phyloP scores from a whole-genome alignment of 2,888 invertebrate genomes.

The Temnothorax ravouxi region DNA sequence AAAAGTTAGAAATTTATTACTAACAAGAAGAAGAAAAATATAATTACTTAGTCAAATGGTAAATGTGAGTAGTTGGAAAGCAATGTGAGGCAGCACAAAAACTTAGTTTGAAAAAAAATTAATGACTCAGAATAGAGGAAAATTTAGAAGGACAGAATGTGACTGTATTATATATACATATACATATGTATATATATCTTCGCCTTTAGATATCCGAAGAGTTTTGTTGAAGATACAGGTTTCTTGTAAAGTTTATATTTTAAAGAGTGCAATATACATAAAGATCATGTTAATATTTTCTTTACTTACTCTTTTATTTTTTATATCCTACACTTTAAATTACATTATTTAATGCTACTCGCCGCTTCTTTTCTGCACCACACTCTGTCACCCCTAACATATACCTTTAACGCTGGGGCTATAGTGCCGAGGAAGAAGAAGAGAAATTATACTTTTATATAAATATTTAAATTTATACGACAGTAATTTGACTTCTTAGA shows the following conservation, averaged over 20 bases:
- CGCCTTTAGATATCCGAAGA: background rate
- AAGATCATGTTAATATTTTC: conserved; percentile 20
- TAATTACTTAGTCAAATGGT: background rate
- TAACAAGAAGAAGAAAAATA: background rate
- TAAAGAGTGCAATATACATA: background rate
- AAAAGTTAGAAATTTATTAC: background rate
- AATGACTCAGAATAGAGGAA: background rate
- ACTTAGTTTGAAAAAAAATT: background rate
- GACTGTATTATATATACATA: background rate
- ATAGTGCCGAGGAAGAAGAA: too few relatives aligned
- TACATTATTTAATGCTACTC: background rate
- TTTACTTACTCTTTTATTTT: background rate
- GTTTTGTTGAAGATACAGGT: background rate
- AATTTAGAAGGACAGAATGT: background rate
- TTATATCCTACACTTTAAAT: background rate
- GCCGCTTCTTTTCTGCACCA: too few relatives aligned
- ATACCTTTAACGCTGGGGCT: too few relatives aligned
- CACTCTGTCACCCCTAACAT: too few relatives aligned
- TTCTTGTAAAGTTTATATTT: conserved; percentile 14
- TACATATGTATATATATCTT: background rate
- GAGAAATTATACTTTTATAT: too few relatives aligned
- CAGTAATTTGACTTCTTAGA: too few relatives aligned
- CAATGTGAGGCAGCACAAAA: background rate
- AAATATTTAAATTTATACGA: too few relatives aligned
- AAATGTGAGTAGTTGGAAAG: background rate